These are phyloP conservation scores for Scaptomyza polygonia DNA, from an alignment of 2,888 invertebrate species.

Conservation along the genomic window DNA sequence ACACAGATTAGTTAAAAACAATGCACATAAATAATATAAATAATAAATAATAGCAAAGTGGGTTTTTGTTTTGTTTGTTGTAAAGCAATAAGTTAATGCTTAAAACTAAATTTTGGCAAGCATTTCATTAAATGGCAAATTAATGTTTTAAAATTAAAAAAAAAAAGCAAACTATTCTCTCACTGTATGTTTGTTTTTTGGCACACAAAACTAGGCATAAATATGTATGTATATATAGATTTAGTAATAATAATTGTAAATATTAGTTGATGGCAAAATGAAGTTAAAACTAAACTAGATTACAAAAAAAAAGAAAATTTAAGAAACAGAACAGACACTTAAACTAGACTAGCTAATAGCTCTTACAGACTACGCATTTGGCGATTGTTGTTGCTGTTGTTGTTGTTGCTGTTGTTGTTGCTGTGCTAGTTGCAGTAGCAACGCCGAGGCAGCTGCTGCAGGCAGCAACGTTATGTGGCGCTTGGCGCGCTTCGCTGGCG, in stretches of 20 bases:
- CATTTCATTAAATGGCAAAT: constrained; percentile 66
- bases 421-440: constrained; percentile 49
- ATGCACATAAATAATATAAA: constrained; percentile 47
- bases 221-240: constrained; percentile 50
- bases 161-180: constrained; percentile 5
- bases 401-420: constrained; percentile 19
- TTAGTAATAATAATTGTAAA: constrained; percentile 10
- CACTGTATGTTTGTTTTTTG: constrained; percentile 35
- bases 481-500: constrained; percentile 55
- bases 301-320: constrained; percentile 1
- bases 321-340: constrained; percentile 7
- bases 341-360: constrained; percentile 53
- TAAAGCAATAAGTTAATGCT: constrained; percentile 49
- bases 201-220: constrained; percentile 67
- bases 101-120: constrained; percentile 70
- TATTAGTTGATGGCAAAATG: constrained; percentile 47
- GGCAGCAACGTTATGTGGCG: constrained; percentile 57
- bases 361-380: constrained; percentile 26
- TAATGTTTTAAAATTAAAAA: constrained; percentile 31
- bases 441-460: constrained; percentile 50
- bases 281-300: not conserved
- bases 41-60: constrained; percentile 48
- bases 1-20: constrained; percentile 9
- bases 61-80: not conserved
- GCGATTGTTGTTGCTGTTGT: constrained; percentile 11